Base-by-base conservation (phyloP, 1,140 invertebrate genomes). In the Drosophila jambulina region DNA sequence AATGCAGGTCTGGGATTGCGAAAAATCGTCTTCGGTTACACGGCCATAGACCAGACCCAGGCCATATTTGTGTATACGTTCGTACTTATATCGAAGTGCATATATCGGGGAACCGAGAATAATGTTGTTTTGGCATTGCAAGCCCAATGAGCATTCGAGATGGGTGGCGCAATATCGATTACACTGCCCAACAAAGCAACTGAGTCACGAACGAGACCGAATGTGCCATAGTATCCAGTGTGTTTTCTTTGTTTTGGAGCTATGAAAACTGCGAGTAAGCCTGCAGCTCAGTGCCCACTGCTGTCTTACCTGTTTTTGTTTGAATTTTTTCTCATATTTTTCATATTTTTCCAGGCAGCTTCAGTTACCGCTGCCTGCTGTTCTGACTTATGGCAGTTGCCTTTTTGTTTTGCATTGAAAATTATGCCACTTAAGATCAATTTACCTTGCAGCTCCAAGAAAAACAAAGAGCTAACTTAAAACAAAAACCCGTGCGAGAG, bases 391-490 rank as follows among this genome's bases (percentile, higher is more conserved):
- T 8, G n/a, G 23, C 32, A 29, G 17, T 59, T 43, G 29, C 6
- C 4, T 43, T 43, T 43, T 43, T 43, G 42, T 43, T 43, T 65
- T 60, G 46, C 62, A 46, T 46, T 53, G 34, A 53, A 68, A 78
- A 77, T 48, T 64, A 71, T 78, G 51, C 34, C 45, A 78, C 58
- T 78, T 71, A 46, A 64, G 76, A 58, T 56, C 34, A 62, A 54
- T 72, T 67, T 72, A 72, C 43, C 67, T 60, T 60, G 13, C 23
- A 60, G 67, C 29, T 29, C 29, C 8, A 49, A 17, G 25, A 12
- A 13, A 23, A 19, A 27, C 40, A 17, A n/a, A 48, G 40, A 48
- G 23, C 21, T 7, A 23, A 1, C n/a, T 5, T n/a, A 25, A 57
- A 49, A 49, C 40, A 27, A 57, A 51, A 67, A 42, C 17, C 21